Percentiles rank a stretch among this genome's conserved stretches.
Evolutionary conservation across 1,140 invertebrate genomes (phyloP).

Genomic region (Acromyrmex heyeri): DNA sequence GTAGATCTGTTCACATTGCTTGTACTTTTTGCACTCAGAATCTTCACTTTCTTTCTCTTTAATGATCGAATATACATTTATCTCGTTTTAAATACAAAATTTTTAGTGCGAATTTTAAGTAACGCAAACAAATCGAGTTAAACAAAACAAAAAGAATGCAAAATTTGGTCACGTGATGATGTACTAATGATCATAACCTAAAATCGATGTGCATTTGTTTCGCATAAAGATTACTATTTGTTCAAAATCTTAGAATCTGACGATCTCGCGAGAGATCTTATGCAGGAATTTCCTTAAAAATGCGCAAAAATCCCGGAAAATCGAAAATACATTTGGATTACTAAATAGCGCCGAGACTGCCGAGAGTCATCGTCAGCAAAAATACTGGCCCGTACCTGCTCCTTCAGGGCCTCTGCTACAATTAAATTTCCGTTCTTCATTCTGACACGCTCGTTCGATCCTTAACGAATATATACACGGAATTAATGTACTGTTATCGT

Average conservation of each 20-base stretch:
- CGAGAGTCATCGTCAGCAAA: background rate
- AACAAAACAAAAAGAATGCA: background rate
- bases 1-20: too few species aligned
- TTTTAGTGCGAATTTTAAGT: too few species aligned
- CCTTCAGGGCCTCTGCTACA: constrained; percentile 91
- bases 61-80: too few species aligned
- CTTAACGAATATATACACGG: background rate
- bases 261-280: background rate
- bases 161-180: background rate
- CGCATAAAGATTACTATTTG: background rate
- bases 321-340: background rate
- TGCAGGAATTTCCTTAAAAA: too few species aligned
- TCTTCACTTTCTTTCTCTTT: too few species aligned
- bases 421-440: constrained; percentile 89
- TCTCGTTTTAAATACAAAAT: too few species aligned
- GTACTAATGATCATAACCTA: constrained; percentile 24
- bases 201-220: background rate
- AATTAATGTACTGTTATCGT: background rate
- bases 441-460: constrained; percentile 1
- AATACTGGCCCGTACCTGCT: constrained; percentile 88
- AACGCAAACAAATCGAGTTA: background rate
- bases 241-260: background rate
- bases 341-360: background rate
- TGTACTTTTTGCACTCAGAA: too few species aligned
- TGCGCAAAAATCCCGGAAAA: background rate